Evolutionary conservation across 2,113 vertebrate genomes (phyloP).

Genomic region (Atractosteus spatula): DNA sequence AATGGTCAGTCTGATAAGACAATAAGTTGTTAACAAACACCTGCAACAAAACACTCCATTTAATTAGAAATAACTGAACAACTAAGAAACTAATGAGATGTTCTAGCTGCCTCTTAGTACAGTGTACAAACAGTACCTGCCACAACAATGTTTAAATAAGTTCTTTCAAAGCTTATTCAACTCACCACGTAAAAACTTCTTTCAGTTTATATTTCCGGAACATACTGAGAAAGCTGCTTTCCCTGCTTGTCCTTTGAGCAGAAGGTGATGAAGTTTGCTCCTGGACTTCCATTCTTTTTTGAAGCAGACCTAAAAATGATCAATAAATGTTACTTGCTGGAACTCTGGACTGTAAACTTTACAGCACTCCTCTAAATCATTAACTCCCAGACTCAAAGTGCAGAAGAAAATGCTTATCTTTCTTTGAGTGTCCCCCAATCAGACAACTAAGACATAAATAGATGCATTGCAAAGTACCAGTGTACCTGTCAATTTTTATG

Average conservation of each 20-base stretch:
- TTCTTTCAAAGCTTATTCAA: constrained; percentile 1
- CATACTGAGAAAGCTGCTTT: constrained; percentile 28
- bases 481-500: background rate
- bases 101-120: background rate
- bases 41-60: no score
- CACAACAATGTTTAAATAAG: background rate
- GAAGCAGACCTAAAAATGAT: constrained; percentile 25
- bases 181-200: constrained; percentile 60
- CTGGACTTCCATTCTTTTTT: constrained; percentile 46
- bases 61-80: no score
- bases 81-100: no score
- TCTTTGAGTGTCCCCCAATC: background rate
- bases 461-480: background rate
- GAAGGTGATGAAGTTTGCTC: constrained; percentile 12
- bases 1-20: no score
- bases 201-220: constrained; percentile 35
- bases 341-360: background rate
- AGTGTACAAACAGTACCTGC: background rate
- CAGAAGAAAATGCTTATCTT: constrained; percentile 30
- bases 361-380: constrained; percentile 46
- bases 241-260: constrained; percentile 34
- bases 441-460: background rate
- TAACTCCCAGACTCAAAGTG: constrained; percentile 41
- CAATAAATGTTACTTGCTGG: background rate
- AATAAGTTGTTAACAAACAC: no score